Conservation (phyloP, 64 coral and sea anemone species). For the Stichodactyla helianthus region DNA sequence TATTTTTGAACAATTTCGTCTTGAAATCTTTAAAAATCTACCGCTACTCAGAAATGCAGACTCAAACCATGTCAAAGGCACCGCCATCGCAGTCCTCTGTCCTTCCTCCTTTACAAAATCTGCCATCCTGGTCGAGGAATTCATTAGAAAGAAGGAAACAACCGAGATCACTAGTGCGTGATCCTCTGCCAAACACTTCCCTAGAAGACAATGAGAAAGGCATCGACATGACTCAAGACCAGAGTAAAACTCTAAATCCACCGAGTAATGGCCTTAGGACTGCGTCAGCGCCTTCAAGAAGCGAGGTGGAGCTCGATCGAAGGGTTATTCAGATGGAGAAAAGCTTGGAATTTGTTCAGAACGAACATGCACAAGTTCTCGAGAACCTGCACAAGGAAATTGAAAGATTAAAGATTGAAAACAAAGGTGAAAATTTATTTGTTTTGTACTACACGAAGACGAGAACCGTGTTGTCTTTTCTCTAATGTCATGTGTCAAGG, state of each 20-base stretch:
- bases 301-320: conserved; percentile 48
- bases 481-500: neutral
- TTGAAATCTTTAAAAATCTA: neutral
- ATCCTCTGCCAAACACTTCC: conserved; percentile 61
- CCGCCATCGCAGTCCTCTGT: conserved; percentile 58
- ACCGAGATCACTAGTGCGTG: conserved; percentile 75
- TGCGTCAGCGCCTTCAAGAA: conserved; percentile 67
- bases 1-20: neutral
- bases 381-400: conserved; percentile 79
- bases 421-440: conserved; percentile 61
- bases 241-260: conserved; percentile 40
- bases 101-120: conserved; percentile 83
- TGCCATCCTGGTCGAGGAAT: conserved; percentile 89
- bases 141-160: conserved; percentile 73
- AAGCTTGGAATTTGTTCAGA: conserved; percentile 63
- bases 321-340: conserved; percentile 75
- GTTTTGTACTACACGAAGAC: neutral
- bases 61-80: conserved; percentile 77
- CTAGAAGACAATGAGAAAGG: conserved; percentile 32
- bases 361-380: conserved; percentile 63
- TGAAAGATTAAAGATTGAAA: conserved; percentile 90
- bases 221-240: conserved; percentile 32
- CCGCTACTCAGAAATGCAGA: conserved; percentile 56
- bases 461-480: neutral
- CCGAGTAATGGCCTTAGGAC: conserved; percentile 40